phyloP scores from a whole-genome alignment of 2,113 vertebrate species.

The Eulemur rufifrons region DNA sequence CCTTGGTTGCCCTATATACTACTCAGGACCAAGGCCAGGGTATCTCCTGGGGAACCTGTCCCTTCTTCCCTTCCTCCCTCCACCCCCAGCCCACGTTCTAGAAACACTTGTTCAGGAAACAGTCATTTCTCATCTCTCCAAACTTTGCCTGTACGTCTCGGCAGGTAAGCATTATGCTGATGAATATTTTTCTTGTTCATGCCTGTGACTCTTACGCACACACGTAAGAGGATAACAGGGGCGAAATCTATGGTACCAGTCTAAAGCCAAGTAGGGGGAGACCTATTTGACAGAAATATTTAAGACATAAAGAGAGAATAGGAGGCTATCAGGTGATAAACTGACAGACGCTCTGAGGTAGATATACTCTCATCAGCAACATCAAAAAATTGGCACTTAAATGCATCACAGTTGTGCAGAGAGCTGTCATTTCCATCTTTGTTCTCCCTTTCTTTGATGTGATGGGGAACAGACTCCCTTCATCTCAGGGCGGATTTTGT shows the following conservation, averaged over 20 bases:
- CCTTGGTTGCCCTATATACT: not conserved
- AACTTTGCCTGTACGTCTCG: not conserved
- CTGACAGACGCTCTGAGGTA: slow-evolving; percentile 47
- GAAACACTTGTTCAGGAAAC: slow-evolving; percentile 20
- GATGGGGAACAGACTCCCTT: slow-evolving; percentile 79
- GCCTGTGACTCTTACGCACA: not conserved
- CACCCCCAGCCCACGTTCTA: not conserved
- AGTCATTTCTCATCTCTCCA: not conserved
- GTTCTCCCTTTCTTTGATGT: slow-evolving; percentile 79
- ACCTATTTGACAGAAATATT: slow-evolving; percentile 56
- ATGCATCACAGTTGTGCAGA: slow-evolving; percentile 52
- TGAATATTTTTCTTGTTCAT: not conserved
- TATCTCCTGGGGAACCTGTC: not conserved
- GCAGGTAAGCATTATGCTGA: slow-evolving; percentile 6
- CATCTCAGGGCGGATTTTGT: slow-evolving; percentile 72
- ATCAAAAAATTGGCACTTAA: slow-evolving; percentile 67
- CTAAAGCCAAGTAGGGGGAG: slow-evolving; percentile 20
- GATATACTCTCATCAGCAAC: slow-evolving; percentile 61
- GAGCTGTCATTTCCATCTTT: slow-evolving; percentile 78
- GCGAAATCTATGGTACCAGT: not conserved
- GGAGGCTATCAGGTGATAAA: slow-evolving; percentile 49
- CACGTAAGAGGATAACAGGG: not conserved
- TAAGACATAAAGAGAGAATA: slow-evolving; percentile 36
- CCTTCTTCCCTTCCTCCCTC: not conserved
- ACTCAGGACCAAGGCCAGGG: slow-evolving; percentile 5